These are phyloP conservation scores for Phaenicophaeus curvirostris DNA, from an alignment of 2,797 vertebrate genomes.

Conservation along the genomic window DNA sequence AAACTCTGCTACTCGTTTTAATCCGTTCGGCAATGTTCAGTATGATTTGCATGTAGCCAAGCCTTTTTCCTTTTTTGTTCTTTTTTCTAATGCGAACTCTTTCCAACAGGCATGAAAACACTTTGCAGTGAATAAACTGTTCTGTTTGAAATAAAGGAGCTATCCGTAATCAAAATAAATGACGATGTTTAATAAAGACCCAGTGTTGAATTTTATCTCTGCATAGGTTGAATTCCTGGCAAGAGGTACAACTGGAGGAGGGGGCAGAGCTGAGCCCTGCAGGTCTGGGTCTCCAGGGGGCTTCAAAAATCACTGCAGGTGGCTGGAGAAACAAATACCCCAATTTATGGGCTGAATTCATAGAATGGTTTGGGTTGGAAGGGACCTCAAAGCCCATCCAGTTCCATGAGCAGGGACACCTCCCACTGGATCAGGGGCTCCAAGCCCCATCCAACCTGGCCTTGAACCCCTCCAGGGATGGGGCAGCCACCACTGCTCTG, in stretches of 20 bases:
- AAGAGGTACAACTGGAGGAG: neutral
- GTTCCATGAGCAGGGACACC: no score
- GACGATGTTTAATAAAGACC: slow-evolving; percentile 21
- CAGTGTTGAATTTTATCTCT: neutral
- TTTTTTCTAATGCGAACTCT: neutral
- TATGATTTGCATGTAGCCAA: slow-evolving; percentile 63
- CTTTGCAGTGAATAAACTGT: slow-evolving; percentile 29
- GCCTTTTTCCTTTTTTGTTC: neutral
- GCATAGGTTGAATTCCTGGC: neutral
- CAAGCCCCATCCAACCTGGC: no score
- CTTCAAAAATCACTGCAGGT: neutral
- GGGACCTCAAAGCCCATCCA: no score
- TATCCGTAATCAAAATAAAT: slow-evolving; percentile 41
- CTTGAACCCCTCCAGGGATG: no score
- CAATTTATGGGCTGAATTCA: neutral
- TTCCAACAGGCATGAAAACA: slow-evolving; percentile 42
- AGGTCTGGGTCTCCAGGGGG: neutral
- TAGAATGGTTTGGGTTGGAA: no score
- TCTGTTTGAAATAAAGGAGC: slow-evolving; percentile 48
- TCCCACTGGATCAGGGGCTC: no score
- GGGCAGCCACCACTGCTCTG: no score
- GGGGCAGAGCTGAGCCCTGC: neutral
- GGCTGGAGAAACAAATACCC: neutral
- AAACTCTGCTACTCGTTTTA: neutral
- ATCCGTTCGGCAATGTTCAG: neutral